Base-by-base conservation (phyloP, 2,797 vertebrate species). In the Neosilurus hyrtlii region DNA sequence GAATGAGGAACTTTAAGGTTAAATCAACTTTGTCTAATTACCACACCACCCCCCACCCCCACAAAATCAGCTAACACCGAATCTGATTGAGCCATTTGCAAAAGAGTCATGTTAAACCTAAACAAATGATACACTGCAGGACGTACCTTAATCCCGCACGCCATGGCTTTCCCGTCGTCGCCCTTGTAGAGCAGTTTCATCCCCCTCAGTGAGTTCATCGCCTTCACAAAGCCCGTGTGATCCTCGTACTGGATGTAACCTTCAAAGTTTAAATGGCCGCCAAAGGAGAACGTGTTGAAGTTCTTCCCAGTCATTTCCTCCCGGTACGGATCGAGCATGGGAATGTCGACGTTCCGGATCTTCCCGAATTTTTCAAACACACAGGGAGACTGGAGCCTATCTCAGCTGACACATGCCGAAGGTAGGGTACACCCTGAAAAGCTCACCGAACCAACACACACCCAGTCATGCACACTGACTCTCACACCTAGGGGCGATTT, bases 131-230 rank as follows among this genome's bases (percentile, higher is more conserved):
- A 8, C 43, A 43, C 43, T 43, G 43, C 43, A 20, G 16, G 24
- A 20, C 83, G 88, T 92, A 98, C 98, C 97, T 99, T 99, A 89
- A 99, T 95, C 87, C 96, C 96, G 91, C 97, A 99, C 82, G 97
- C 97, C 84, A 99, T 96, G 0, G 96, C 97, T 92, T 99, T 99
- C 77, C 95, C 96, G 84, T 99, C 98, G 0, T 98, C 97, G 0
- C 97, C 97, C 90, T 96, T 97, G 85, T 94, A 91, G 96, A 99
- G 96, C 75, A 99, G 95, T 90, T 99, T 99, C 96, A 97, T 97
- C 61, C 97, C 96, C 0, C 98, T 95, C 89, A 99, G 89, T 0
- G 96, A 95, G 1, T 95, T 96, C 98, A 99, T 98, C 72, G 98
- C 97, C 83, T 96, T 96, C 10, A 96, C 95, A 89, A 99, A 99